Base-by-base conservation (phyloP, 2,888 invertebrate species). In the Sinotaia quadrata region DNA sequence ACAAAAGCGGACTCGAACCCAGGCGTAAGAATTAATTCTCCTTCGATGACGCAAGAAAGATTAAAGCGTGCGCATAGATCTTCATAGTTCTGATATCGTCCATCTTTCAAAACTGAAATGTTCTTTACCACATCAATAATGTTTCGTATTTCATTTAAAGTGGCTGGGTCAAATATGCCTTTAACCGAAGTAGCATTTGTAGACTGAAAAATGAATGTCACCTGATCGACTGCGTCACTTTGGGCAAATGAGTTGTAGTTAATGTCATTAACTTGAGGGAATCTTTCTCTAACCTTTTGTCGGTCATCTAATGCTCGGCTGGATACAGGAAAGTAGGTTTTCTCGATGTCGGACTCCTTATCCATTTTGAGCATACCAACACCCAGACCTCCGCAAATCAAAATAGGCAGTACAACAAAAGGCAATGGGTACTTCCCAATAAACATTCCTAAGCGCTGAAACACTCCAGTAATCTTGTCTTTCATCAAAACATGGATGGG, bases 1-100 rank as follows among this genome's bases (percentile, higher is more conserved):
- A 27, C 36, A 3, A 69, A 34, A 21, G 27, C 51, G 12, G 2
- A 12, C 24, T 60, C 41, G 18, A 60, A 37, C 12, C 5, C 15
- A 0, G n/a, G 10, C 31, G 12, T 21, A 12, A 54, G 21, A 8
- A 37, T 27, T 5, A 24, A 3, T 15, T 44, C 44, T 31, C 67
- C 67, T 8, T 31, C 31, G 18, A 59, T 36, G 33, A 60, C 54
- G 27, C 67, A 67, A 2, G 3, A 8, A n/a, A 37, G 24, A 1
- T n/a, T 21, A 3, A 27, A 33, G 21, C 33, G 51, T 15, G 67
- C 67, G 29, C 67, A 67, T 12, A 59, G 24, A 3, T 41, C 59
- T 1, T 7, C 24, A 41, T 33, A 59, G 27, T 37, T 12, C 41
- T 33, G 41, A 5, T 5, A 4, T 37, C 44, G 7, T 27, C 37